Evolutionary conservation across 2,797 vertebrate species (phyloP).

Genomic region (Amblyopsis hoosieri): DNA sequence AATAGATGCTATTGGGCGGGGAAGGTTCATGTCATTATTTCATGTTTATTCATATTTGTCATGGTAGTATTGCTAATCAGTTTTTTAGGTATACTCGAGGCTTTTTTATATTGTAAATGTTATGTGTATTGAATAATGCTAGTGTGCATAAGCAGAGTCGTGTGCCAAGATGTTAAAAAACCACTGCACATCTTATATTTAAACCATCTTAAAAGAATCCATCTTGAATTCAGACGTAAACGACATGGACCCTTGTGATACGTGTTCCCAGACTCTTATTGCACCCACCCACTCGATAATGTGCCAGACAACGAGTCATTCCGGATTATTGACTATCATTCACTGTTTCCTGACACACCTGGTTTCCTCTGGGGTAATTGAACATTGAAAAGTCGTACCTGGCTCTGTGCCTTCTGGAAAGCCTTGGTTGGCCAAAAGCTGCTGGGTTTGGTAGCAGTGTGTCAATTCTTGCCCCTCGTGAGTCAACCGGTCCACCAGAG

Average conservation of each 20-base stretch:
- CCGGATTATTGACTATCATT: neutral
- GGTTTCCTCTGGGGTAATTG: neutral
- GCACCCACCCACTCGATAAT: conserved; percentile 35
- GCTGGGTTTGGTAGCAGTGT: conserved; percentile 39
- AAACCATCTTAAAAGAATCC: too few species aligned
- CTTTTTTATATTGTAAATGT: too few species aligned
- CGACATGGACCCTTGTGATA: conserved; percentile 15
- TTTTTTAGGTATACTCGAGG: too few species aligned
- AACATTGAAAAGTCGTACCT: conserved; percentile 45
- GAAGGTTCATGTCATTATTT: too few species aligned
- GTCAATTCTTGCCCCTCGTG: conserved; percentile 50
- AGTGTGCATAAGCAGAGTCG: too few species aligned
- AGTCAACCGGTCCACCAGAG: conserved; percentile 51
- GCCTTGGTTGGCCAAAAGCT: conserved; percentile 33
- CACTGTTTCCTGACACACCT: neutral
- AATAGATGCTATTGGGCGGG: too few species aligned
- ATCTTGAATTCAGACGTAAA: too few species aligned
- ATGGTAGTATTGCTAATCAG: too few species aligned
- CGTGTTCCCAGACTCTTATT: conserved; percentile 32
- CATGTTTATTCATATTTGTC: too few species aligned
- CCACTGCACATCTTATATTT: too few species aligned
- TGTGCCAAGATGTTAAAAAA: too few species aligned
- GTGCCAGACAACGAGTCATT: conserved; percentile 18
- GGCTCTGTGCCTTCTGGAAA: conserved; percentile 23
- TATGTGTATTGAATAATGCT: too few species aligned